These are phyloP conservation scores for Tanypteryx hageni DNA, from an alignment of 2,888 invertebrate genomes.

Conservation along the genomic window DNA sequence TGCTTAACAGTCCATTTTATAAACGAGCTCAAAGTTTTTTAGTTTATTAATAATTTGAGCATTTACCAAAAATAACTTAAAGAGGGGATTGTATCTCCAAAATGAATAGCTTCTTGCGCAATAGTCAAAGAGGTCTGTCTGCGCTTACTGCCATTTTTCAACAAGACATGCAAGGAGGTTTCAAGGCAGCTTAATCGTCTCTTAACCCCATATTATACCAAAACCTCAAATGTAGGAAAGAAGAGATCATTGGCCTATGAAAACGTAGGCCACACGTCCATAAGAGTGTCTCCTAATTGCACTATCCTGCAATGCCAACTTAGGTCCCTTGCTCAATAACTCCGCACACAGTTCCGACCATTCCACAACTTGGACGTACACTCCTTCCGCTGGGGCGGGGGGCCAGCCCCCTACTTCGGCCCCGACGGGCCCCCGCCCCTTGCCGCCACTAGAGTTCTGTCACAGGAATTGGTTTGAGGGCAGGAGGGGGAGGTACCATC, in stretches of 20 bases:
- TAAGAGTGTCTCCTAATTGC: not conserved
- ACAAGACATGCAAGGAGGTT: not conserved
- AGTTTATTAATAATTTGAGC: constrained; percentile 29
- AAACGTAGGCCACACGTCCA: constrained; percentile 9
- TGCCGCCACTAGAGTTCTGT: constrained; percentile 89
- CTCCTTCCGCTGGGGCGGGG: constrained; percentile 56
- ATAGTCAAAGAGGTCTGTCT: not conserved
- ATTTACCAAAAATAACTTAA: constrained; percentile 6
- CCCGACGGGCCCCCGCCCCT: constrained; percentile 52
- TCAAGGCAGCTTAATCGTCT: constrained; percentile 47
- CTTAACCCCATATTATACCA: constrained; percentile 23
- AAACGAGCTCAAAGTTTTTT: not conserved
- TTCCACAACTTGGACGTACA: constrained; percentile 41
- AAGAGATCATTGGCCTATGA: constrained; percentile 52
- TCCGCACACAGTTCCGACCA: constrained; percentile 54
- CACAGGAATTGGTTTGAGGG: constrained; percentile 86
- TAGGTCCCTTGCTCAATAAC: constrained; percentile 40
- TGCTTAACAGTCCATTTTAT: not conserved
- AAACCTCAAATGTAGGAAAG: not conserved
- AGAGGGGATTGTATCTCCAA: constrained; percentile 35
- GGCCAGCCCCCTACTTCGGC: constrained; percentile 36
- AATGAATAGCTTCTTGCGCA: not conserved
- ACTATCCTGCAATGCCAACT: not conserved
- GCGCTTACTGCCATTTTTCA: not conserved
- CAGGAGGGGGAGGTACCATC: constrained; percentile 68